These are phyloP conservation scores for Orthonychiurus folsomi DNA, from an alignment of 2,888 invertebrate genomes.

Conservation along the genomic window DNA sequence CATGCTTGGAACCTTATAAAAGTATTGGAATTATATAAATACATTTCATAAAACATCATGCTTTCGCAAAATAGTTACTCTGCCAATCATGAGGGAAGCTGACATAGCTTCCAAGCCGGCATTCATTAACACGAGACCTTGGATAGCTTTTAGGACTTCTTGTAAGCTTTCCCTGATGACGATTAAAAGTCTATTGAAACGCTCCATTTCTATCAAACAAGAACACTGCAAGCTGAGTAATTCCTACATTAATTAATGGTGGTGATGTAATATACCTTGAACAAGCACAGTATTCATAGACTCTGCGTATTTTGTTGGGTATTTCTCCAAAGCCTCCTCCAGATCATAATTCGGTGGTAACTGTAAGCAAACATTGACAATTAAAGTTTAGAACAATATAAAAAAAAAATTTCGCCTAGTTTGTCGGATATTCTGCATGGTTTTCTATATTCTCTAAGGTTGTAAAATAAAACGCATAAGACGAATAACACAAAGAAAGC, in stretches of 20 bases:
- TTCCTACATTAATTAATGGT: too few species aligned
- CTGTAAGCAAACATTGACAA: not conserved
- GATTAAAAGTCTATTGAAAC: constrained; percentile 63
- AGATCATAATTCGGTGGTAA: constrained; percentile 64
- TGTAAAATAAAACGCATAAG: too few species aligned
- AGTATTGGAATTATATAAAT: too few species aligned
- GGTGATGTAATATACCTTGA: too few species aligned
- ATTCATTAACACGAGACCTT: constrained; percentile 79
- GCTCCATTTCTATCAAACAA: constrained; percentile 73
- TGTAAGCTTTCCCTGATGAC: constrained; percentile 63
- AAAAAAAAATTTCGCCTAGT: too few species aligned
- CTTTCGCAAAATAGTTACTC: too few species aligned
- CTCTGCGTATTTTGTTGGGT: constrained; percentile 68
- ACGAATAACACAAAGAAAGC: too few species aligned
- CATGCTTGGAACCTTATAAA: constrained; percentile 70
- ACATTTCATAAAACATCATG: too few species aligned
- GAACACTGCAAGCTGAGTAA: too few species aligned
- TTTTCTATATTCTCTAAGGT: not conserved
- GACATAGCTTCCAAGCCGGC: constrained; percentile 77
- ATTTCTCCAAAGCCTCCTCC: constrained; percentile 56
- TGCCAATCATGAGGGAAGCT: constrained; percentile 69
- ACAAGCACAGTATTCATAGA: constrained; percentile 91
- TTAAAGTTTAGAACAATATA: too few species aligned
- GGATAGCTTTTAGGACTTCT: constrained; percentile 71
- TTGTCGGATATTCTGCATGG: too few species aligned